Evolutionary conservation across 2,888 invertebrate species (phyloP), one percentile per base, ranked within the genome.

Genomic region (Antheraea assamensis): DNA sequence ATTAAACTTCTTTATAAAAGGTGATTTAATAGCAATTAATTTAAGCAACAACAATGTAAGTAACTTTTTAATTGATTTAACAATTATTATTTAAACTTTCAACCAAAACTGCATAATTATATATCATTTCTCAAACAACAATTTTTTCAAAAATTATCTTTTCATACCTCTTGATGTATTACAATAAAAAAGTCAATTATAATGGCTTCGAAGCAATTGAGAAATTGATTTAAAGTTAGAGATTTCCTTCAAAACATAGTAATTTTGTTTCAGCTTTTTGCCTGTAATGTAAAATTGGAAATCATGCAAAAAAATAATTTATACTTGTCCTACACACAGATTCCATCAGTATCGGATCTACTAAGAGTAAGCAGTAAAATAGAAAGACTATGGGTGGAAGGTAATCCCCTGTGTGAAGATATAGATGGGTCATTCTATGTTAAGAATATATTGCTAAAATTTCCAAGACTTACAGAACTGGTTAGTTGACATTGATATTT

Each of bases 1-100:
- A 74, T 81, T 94, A 68, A 94, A 94, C 80, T 94, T 93, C 76
- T 94, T 94, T 75, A 91, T 92, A 21, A 93, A 91, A 83, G 92
- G 93, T 49, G 88, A 90, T 73, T 83, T 94, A 47, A 87, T 82
- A 66, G 87, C 87, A 27, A 83, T 94, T 13, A 89, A 94, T 79
- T 83, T 94, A 35, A 93, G 93, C 78, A 76, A 93, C 76, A 94
- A 94, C 78, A 85, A 91, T 82, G 94, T 93, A 83, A 90, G 93
- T 85, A 72, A n/a, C 55, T 31, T 24, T 24, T 70, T 49, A 66
- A 49, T 61, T 35, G 49, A 58, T 24, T 24, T 21, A n/a, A 8
- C 47, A 61, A 27, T 27, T 24, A 42, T 24, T 21, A 72, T 55
- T 52, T 58, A 15, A 5, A 2, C 24, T 35, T 17, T 31, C 24